These are phyloP conservation scores for Geopemphigus sp. DNA, from an alignment of 1,140 invertebrate genomes.

Conservation along the genomic window DNA sequence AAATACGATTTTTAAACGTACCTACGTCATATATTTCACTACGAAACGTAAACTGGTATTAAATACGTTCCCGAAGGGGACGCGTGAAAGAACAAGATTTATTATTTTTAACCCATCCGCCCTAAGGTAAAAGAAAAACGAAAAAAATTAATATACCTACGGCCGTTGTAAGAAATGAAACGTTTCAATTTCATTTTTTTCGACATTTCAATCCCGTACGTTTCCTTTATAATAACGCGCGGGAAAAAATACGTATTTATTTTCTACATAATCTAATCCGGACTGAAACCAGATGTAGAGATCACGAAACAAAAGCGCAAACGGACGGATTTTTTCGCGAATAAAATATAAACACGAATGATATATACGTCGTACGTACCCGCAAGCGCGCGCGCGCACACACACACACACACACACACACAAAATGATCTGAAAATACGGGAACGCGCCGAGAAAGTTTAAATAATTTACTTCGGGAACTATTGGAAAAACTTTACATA, in stretches of 20 bases:
- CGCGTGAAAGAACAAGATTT: background rate
- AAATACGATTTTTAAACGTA: background rate
- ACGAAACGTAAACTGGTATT: constrained; percentile 1
- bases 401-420: too few species aligned
- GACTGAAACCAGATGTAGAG: too few species aligned
- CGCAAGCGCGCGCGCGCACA: too few species aligned
- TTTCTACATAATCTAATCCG: too few species aligned
- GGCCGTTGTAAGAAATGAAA: background rate
- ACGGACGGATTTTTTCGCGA: too few species aligned
- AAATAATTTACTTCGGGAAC: background rate
- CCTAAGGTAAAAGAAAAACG: background rate
- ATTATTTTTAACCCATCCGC: background rate
- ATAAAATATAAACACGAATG: too few species aligned
- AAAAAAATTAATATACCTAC: background rate
- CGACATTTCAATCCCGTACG: background rate
- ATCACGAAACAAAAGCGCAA: background rate
- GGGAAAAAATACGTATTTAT: background rate
- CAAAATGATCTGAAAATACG: background rate
- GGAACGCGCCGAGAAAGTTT: background rate
- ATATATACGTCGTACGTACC: too few species aligned
- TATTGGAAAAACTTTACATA: background rate
- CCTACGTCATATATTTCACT: background rate
- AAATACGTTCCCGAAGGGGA: background rate
- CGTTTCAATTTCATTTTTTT: background rate
- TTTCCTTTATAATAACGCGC: background rate